Evolutionary conservation across 2,797 vertebrate species (phyloP), one percentile per base, ranked within the genome.

Genomic region (Tokudaia tokunoshimensis): DNA sequence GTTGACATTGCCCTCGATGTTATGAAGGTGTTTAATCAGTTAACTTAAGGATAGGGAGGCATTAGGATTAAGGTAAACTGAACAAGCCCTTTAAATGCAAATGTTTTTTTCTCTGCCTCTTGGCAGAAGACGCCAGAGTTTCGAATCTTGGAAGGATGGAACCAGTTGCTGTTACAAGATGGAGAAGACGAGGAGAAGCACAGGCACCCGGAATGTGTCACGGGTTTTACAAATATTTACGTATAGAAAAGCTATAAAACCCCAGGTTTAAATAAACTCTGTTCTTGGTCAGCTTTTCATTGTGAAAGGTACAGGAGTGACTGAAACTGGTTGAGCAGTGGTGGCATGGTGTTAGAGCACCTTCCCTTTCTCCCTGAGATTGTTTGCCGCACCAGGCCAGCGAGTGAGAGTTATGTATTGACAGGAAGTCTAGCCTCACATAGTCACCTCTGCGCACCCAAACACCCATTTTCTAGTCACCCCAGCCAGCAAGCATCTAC

Each of bases 91-190:
- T 88, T 92, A 59, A 88, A 67, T 93, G n/a, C 24, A 17, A 61
- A 86, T 1, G 0, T 87, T 75, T 92, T 41, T 90, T 92, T 90
- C 47, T 92, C 37, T 90, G 92, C 26, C 67, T 89, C 2, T 92
- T 95, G 84, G 78, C n/a, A 81, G 81, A 89, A 92, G 41, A 96
- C 79, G n/a, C 78, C 31, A 91, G 81, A 34, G 47, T 41, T 44
- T 7, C 61, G 61, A 70, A 70, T 75, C 3, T 37, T 70, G 52
- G n/a, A 59, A 87, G n/a, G 61, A 70, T 50, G 63, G 24, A 3
- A 1, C 31, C 0, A 1, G 7, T 5, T 63, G 34, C 65, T 90
- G 44, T 81, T 70, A 11, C 57, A 93, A 72, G 70, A 87, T 41
- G 29, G 63, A 55, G 65, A 20, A 37, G 11, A 67, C 0, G 0